Conservation (phyloP, 2,888 invertebrate species). For the Emmelina monodactyla region DNA sequence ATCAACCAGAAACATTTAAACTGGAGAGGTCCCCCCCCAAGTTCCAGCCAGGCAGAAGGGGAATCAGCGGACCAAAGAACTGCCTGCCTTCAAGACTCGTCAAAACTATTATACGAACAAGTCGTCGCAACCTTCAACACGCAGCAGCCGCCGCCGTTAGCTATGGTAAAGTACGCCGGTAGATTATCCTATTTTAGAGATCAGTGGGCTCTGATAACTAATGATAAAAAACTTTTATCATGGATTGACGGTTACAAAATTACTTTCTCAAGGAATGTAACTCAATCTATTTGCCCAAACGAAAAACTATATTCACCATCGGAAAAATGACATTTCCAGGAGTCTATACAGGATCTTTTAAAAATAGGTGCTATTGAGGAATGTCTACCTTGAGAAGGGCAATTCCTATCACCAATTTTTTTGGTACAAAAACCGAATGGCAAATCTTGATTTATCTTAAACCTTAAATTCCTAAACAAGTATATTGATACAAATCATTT, state of each 20-base stretch:
- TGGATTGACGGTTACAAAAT: constrained; percentile 3
- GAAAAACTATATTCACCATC: too few relatives aligned
- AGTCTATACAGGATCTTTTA: too few relatives aligned
- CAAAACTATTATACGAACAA: too few relatives aligned
- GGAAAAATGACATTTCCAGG: too few relatives aligned
- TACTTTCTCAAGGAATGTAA: not conserved
- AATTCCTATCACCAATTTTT: constrained; percentile 2
- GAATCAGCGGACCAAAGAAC: too few relatives aligned
- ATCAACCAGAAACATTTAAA: too few relatives aligned
- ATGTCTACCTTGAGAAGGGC: not conserved
- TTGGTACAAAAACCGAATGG: constrained; percentile 2
- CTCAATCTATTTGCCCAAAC: too few relatives aligned
- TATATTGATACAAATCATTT: constrained; percentile 3
- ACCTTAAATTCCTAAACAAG: constrained; percentile 2
- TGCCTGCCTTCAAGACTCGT: too few relatives aligned
- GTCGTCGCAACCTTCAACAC: too few relatives aligned
- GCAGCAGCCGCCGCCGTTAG: too few relatives aligned
- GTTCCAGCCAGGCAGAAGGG: too few relatives aligned
- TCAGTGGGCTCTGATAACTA: constrained; percentile 1
- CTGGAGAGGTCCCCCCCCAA: too few relatives aligned
- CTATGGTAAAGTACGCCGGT: constrained; percentile 2
- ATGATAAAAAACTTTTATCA: not conserved
- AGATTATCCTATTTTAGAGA: not conserved
- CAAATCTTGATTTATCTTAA: constrained; percentile 2
- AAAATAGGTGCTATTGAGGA: not conserved